These are phyloP conservation scores for Drosophila melanogaster DNA, from an alignment of 1,140 invertebrate genomes.

Conservation along the genomic window DNA sequence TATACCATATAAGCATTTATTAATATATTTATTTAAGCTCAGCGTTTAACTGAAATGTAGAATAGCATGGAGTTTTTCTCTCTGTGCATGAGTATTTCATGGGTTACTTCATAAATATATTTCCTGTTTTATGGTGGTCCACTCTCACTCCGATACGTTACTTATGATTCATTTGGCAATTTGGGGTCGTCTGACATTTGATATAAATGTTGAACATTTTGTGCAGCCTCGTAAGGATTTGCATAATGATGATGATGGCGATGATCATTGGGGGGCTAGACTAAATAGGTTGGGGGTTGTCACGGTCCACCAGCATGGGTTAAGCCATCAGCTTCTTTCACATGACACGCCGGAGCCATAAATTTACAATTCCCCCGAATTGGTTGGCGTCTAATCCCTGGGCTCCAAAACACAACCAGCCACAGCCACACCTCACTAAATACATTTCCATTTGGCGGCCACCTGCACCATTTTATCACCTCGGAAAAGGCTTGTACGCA, in stretches of 20 bases:
- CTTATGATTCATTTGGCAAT: slow-evolving; percentile 81
- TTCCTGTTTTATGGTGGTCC: slow-evolving; percentile 79
- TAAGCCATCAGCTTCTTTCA: slow-evolving; percentile 61
- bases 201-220: slow-evolving; percentile 70
- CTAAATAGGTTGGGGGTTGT: slow-evolving; percentile 24
- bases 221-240: slow-evolving; percentile 60
- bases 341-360: slow-evolving; percentile 63
- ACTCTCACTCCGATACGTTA: slow-evolving; percentile 26
- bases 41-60: not conserved
- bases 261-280: slow-evolving; percentile 40
- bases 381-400: slow-evolving; percentile 37
- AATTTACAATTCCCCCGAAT: slow-evolving; percentile 50
- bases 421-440: slow-evolving; percentile 45
- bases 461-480: slow-evolving; percentile 76
- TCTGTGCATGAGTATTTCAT: slow-evolving; percentile 35
- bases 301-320: slow-evolving; percentile 14
- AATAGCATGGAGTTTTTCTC: not conserved
- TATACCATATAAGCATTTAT: too few relatives aligned
- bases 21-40: too few relatives aligned
- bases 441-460: slow-evolving; percentile 47
- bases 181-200: slow-evolving; percentile 72
- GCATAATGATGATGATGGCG: slow-evolving; percentile 60
- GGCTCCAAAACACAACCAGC: slow-evolving; percentile 28
- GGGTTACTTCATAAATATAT: slow-evolving; percentile 68
- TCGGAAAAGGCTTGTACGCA: slow-evolving; percentile 34